These are phyloP conservation scores for Synchiropus splendidus DNA, from an alignment of 2,113 vertebrate genomes.

Conservation along the genomic window DNA sequence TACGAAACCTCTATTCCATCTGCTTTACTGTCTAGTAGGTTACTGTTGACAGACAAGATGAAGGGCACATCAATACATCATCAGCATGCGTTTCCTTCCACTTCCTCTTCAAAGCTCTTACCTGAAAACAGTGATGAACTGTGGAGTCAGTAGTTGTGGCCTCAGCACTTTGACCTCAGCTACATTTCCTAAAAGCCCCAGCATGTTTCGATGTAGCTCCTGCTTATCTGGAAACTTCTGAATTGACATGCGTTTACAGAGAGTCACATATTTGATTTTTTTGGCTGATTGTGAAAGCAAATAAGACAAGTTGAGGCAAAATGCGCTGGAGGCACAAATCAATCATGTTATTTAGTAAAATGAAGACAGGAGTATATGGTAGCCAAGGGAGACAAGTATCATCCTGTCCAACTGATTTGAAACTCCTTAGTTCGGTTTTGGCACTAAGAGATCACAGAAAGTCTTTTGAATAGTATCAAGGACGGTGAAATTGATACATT, in stretches of 20 bases:
- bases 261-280: background rate
- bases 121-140: conserved; percentile 96
- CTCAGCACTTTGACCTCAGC: conserved; percentile 88
- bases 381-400: too few relatives aligned
- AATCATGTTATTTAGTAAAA: too few relatives aligned
- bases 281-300: background rate
- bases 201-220: conserved; percentile 95
- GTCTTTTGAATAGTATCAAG: too few relatives aligned
- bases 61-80: background rate
- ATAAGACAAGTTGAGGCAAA: too few relatives aligned
- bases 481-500: too few relatives aligned
- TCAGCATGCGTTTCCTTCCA: background rate
- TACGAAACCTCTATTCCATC: conserved; percentile 98
- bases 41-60: conserved; percentile 55
- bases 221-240: conserved; percentile 97
- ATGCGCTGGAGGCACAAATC: too few relatives aligned
- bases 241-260: background rate
- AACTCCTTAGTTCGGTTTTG: too few relatives aligned
- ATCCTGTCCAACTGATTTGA: too few relatives aligned
- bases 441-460: too few relatives aligned
- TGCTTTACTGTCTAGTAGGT: conserved; percentile 90
- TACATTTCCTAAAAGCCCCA: conserved; percentile 91
- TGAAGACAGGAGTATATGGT: too few relatives aligned
- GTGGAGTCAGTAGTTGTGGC: conserved; percentile 88
- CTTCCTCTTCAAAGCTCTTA: conserved; percentile 29